These are phyloP conservation scores for Periophthalmus magnuspinnatus DNA, from an alignment of 2,797 vertebrate species.

Conservation along the genomic window DNA sequence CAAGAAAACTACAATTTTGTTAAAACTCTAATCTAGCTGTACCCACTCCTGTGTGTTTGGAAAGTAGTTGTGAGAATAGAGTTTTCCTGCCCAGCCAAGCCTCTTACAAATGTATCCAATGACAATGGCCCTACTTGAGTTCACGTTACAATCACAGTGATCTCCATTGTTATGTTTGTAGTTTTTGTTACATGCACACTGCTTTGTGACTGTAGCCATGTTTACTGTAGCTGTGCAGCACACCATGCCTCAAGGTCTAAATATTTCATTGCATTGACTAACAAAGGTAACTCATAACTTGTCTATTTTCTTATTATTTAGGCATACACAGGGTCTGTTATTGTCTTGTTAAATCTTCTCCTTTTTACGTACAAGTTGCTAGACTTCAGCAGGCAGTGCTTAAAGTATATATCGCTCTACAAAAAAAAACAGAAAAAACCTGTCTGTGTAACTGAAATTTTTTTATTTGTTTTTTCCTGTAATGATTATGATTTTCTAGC, in stretches of 20 bases:
- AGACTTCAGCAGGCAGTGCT: too few species aligned
- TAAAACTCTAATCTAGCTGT: background rate
- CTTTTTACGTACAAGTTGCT: too few species aligned
- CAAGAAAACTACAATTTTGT: too few species aligned
- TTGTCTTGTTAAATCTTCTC: too few species aligned
- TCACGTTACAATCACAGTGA: background rate
- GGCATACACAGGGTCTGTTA: too few species aligned
- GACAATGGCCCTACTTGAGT: background rate
- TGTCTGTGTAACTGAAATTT: too few species aligned
- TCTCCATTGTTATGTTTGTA: background rate
- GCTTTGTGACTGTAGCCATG: background rate
- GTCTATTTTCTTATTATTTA: background rate
- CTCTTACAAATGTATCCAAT: constrained; percentile 23
- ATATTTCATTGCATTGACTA: background rate
- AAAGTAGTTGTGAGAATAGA: constrained; percentile 8
- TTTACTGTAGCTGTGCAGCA: background rate
- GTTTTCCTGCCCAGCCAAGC: background rate
- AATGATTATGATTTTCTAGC: too few species aligned
- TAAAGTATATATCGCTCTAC: too few species aligned
- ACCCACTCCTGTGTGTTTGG: constrained; percentile 8
- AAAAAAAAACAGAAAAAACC: too few species aligned
- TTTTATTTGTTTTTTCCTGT: too few species aligned
- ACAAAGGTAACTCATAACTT: background rate
- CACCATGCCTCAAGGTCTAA: background rate
- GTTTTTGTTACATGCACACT: constrained; percentile 2